A percentile compares a stretch with the other conserved stretches of the same genome.
These are phyloP conservation scores for Lacanobia oleracea DNA, from an alignment of 2,888 invertebrate genomes.

Conservation along the genomic window DNA sequence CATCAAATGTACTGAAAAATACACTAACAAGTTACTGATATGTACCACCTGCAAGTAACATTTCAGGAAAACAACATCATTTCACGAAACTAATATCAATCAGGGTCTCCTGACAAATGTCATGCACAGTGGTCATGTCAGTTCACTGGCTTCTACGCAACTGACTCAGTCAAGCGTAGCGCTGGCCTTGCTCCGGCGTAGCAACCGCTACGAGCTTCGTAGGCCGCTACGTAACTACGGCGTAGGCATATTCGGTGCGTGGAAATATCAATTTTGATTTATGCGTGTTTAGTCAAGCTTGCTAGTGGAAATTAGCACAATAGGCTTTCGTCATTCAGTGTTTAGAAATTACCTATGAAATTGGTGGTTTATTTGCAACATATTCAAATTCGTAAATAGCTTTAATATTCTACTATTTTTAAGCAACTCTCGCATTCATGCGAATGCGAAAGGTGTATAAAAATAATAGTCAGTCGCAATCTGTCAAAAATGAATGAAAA, in stretches of 20 bases:
- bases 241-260: slow-evolving; percentile 49
- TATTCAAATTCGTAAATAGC: no score
- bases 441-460: no score
- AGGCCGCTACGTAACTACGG: slow-evolving; percentile 66
- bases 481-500: no score
- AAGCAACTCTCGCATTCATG: no score
- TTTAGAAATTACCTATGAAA: neutral
- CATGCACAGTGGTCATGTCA: slow-evolving; percentile 28
- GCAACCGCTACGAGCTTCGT: slow-evolving; percentile 70
- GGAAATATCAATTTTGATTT: slow-evolving; percentile 49
- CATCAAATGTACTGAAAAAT: neutral
- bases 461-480: no score
- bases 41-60: neutral
- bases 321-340: neutral
- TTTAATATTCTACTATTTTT: no score
- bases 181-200: slow-evolving; percentile 68
- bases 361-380: neutral
- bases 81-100: slow-evolving; percentile 43
- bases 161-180: slow-evolving; percentile 52
- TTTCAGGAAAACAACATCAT: neutral
- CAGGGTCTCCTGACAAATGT: slow-evolving; percentile 40
- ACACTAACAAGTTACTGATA: neutral
- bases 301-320: slow-evolving; percentile 32
- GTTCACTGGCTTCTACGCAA: slow-evolving; percentile 52
- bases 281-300: slow-evolving; percentile 31